These are phyloP conservation scores for Hetaerina americana DNA, from an alignment of 1,140 invertebrate species.

Conservation along the genomic window DNA sequence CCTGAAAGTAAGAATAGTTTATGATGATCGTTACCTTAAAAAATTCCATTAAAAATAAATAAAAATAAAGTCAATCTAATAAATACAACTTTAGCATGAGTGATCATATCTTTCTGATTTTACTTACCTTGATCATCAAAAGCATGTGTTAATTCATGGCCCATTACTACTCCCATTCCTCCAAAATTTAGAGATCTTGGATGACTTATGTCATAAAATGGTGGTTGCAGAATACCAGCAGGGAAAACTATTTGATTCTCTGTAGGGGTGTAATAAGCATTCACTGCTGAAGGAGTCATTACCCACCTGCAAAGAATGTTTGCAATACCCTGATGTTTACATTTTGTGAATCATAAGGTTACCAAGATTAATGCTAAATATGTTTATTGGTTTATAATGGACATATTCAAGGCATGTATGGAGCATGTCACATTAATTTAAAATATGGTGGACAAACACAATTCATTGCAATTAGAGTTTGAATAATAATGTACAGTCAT, in stretches of 20 bases:
- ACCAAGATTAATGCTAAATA: too few relatives aligned
- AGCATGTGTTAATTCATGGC: slow-evolving; percentile 87
- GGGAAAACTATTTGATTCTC: slow-evolving; percentile 97
- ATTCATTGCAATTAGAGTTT: too few relatives aligned
- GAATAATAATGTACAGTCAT: too few relatives aligned
- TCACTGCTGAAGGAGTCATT: slow-evolving; percentile 92
- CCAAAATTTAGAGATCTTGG: slow-evolving; percentile 88
- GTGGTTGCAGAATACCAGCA: slow-evolving; percentile 86
- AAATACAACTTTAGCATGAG: neutral
- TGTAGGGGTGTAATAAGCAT: slow-evolving; percentile 96
- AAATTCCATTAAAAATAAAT: neutral
- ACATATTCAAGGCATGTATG: too few relatives aligned
- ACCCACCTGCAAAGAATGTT: slow-evolving; percentile 43
- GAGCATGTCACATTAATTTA: too few relatives aligned
- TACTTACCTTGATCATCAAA: slow-evolving; percentile 84
- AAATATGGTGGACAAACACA: too few relatives aligned
- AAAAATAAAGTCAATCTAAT: neutral
- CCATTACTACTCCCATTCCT: slow-evolving; percentile 92
- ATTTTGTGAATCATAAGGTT: too few relatives aligned
- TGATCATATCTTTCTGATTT: too few relatives aligned
- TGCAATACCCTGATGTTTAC: too few relatives aligned
- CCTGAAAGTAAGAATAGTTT: slow-evolving; percentile 40
- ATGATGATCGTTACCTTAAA: neutral
- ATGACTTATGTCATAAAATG: slow-evolving; percentile 83
- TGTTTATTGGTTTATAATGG: too few relatives aligned